Evolutionary conservation across 2,888 invertebrate genomes (phyloP).

Genomic region (Anaspis maculata): DNA sequence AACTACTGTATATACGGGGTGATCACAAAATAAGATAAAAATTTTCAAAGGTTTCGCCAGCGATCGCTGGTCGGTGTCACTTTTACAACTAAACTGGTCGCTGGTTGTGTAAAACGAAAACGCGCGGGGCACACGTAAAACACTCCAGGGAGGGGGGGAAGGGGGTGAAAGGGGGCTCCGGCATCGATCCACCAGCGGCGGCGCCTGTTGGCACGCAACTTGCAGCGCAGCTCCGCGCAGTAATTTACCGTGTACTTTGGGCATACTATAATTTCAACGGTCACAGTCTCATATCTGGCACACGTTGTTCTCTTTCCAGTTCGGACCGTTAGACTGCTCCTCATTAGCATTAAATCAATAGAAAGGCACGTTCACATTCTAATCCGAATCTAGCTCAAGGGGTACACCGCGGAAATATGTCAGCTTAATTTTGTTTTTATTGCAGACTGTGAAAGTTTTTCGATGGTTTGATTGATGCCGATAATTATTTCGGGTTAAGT

Average conservation of each 20-base stretch:
- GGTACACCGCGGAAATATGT: conserved; percentile 11
- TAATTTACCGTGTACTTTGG: conserved; percentile 11
- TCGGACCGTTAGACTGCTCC: conserved; percentile 15
- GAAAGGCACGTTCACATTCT: conserved; percentile 21
- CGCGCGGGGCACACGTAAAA: no score
- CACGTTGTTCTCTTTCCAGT: conserved; percentile 1
- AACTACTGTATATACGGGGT: no score
- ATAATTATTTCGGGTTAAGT: conserved; percentile 11
- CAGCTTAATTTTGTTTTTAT: conserved; percentile 14
- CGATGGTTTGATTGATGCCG: conserved; percentile 10
- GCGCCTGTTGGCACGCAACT: conserved; percentile 20
- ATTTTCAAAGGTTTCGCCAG: no score
- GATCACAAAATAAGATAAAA: no score
- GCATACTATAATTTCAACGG: conserved; percentile 7
- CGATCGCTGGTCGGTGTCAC: no score
- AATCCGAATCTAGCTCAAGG: conserved; percentile 22
- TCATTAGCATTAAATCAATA: conserved; percentile 16
- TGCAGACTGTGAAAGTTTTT: conserved; percentile 15
- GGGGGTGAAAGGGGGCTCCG: no score
- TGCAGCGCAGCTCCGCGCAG: conserved; percentile 17
- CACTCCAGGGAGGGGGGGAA: no score
- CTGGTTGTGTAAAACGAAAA: no score
- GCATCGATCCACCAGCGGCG: no score
- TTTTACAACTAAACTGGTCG: no score
- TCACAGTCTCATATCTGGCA: conserved; percentile 14